Base-by-base conservation (phyloP, 2,797 vertebrate genomes). In the Synanceia verrucosa region DNA sequence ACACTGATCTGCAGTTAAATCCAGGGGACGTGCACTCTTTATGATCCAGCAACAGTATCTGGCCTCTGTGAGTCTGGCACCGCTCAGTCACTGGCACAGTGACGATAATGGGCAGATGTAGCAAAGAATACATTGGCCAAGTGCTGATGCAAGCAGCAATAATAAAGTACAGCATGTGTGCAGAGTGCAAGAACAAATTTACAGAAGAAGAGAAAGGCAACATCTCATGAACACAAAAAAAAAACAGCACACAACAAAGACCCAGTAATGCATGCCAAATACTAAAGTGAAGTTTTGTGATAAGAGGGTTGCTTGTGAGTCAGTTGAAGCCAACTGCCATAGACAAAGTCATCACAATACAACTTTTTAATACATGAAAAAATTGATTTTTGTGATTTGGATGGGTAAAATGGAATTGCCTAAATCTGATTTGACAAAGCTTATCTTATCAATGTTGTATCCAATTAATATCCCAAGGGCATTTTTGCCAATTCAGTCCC, bases 71-170 rank as follows among this genome's bases (percentile, higher is more conserved):
- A 29, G 65, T 43, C 69, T 76, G 79, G 70, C 73, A 50, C 51
- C 4, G 65, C 68, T 77, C 72, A 74, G 34, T 28, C 48, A 2
- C 69, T 46, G 69, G 47, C 47, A 57, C n/a, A 21, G 59, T 48
- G 33, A 78, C 36, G 61, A 51, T 39, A 88, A 84, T 65, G 75
- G 76, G 68, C 75, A 76, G 76, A 88, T 73, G 69, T 60, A 51
- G 56, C 33, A 53, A 78, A 66, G 44, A 73, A 24, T 29, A 36
- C 21, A 23, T 2, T 31, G 57, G 64, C 61, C 70, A 81, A 84
- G 83, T 34, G 47, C 59, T 81, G 76, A 86, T 21, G n/a, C 44
- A 70, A 53, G 43, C 65, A 53, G 53, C 65, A 61, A 53, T 52
- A 65, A 78, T 63, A 70, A 81, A 79, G 70, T 69, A 80, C 56